Evolutionary conservation across 2,888 invertebrate genomes (phyloP), one percentile per base, ranked within the genome.

Genomic region (Drepanosiphum platanoidis): DNA sequence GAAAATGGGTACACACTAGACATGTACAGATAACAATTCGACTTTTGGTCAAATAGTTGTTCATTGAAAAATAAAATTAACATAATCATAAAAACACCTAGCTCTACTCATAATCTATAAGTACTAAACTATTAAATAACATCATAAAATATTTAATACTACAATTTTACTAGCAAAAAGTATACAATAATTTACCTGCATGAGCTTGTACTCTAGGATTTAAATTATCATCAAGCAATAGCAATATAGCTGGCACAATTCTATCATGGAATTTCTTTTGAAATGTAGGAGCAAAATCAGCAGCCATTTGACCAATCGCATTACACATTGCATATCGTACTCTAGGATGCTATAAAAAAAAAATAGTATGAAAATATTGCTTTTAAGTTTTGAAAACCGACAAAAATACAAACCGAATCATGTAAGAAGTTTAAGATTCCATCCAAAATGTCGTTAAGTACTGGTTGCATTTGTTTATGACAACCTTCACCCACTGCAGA

Each of bases 401-500:
- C 79, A 86, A 32, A 74, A 68, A 83, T 15, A 91, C 92, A 92
- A 90, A 95, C 95, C 79, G 94, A 93, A 82, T 87, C 86, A 90
- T 98, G 97, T 88, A 93, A 92, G 34, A 97, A 91, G 90, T 94
- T 97, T 88, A 94, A 95, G 87, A 97, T 91, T 64, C 99, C 95
- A 64, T 96, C 97, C 68, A 95, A 94, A 91, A 99, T 95, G 61
- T 99, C 95, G 90, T 96, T 95, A n/a, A 99, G 92, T 92, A 98
- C 94, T 81, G 93, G 92, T 90, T 98, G 98, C 99, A 99, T 99
- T 90, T 98, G 97, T 89, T 97, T 96, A 89, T 97, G 97, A 89
- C 99, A 99, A 34, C 99, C 99, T 91, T 99, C 99, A 7, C 99
- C 99, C 86, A 98, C 96, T 0, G 98, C 97, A 9, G 98, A 99